Percentiles rank a stretch among this genome's conserved stretches.
These are phyloP conservation scores for Chaenocephalus aceratus DNA, from an alignment of 2,113 vertebrate species.

Conservation along the genomic window DNA sequence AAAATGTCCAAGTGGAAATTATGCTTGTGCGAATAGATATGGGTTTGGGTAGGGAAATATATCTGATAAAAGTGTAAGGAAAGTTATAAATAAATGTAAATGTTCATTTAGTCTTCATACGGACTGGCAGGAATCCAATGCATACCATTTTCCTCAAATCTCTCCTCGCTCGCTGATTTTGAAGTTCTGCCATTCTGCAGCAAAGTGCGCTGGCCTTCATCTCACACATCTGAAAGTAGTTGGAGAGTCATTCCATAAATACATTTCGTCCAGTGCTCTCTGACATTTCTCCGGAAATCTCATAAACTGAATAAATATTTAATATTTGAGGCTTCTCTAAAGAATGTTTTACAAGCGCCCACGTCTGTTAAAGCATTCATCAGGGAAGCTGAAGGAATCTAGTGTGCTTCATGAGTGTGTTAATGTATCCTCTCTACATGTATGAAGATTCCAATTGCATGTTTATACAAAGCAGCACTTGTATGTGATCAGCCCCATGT, in stretches of 20 bases:
- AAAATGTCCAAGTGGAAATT: background rate
- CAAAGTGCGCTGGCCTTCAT: conserved; percentile 13
- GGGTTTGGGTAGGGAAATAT: background rate
- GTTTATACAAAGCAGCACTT: conserved; percentile 17
- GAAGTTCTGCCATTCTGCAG: conserved; percentile 17
- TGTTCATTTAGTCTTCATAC: conserved; percentile 22
- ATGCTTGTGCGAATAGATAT: background rate
- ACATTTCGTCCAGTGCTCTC: conserved; percentile 26
- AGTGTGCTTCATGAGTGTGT: conserved; percentile 7
- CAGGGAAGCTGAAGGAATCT: background rate
- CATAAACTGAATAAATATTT: conserved; percentile 55
- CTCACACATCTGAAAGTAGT: conserved; percentile 32
- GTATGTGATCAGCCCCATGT: conserved; percentile 7
- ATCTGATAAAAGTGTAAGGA: background rate
- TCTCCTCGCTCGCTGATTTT: background rate
- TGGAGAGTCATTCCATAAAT: conserved; percentile 31
- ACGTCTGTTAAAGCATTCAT: conserved; percentile 33
- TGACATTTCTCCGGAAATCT: conserved; percentile 46
- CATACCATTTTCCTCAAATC: conserved; percentile 1
- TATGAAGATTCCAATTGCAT: conserved; percentile 19
- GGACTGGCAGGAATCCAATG: conserved; percentile 4
- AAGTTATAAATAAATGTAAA: background rate
- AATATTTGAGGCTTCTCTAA: conserved; percentile 26
- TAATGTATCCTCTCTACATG: conserved; percentile 24
- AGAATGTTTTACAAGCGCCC: conserved; percentile 19